phyloP scores from a whole-genome alignment of 2,888 invertebrate species.

The Tiphia femorata region DNA sequence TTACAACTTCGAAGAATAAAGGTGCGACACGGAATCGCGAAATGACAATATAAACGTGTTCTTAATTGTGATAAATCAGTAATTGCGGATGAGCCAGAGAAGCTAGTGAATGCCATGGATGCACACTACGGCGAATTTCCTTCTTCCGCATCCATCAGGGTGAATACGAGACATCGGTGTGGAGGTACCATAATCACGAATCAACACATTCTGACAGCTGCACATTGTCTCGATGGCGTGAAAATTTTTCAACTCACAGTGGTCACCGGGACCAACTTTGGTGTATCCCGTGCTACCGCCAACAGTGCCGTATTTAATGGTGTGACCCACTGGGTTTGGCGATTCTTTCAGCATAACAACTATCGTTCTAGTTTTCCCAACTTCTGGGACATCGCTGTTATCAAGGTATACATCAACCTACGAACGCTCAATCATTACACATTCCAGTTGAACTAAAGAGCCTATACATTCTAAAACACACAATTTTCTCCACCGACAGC shows the following conservation, averaged over 20 bases:
- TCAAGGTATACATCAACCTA: constrained; percentile 30
- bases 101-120: constrained; percentile 19
- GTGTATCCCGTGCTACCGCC: background rate
- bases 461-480: too few species aligned
- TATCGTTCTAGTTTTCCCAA: background rate
- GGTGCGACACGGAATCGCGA: too few species aligned
- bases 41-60: too few species aligned
- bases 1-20: too few species aligned
- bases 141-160: constrained; percentile 26
- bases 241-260: background rate
- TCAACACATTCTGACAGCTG: constrained; percentile 29
- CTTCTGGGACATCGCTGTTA: constrained; percentile 23
- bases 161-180: constrained; percentile 18
- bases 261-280: constrained; percentile 20
- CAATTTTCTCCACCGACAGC: too few species aligned
- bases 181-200: constrained; percentile 29
- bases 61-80: too few species aligned
- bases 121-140: constrained; percentile 22
- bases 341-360: background rate
- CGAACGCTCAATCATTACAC: too few species aligned
- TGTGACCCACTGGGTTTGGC: background rate
- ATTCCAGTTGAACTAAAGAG: too few species aligned
- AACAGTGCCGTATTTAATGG: too few species aligned
- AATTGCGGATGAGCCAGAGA: constrained; percentile 8
- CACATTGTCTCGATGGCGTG: constrained; percentile 27